phyloP scores from a whole-genome alignment of 1,140 invertebrate species.

The Cyclargus thomasi region DNA sequence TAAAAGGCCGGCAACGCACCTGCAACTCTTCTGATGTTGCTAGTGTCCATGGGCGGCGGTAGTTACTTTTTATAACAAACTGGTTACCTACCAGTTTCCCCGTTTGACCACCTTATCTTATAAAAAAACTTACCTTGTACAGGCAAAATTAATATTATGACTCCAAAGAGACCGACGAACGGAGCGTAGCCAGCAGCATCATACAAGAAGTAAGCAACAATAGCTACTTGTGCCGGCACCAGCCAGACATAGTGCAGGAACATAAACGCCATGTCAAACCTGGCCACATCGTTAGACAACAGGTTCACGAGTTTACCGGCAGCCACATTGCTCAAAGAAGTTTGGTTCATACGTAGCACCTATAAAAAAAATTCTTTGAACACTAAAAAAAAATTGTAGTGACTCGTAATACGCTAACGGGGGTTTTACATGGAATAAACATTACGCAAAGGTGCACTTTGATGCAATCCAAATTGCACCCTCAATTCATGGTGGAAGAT shows the following conservation, averaged over 20 bases:
- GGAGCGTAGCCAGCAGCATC: conserved; percentile 78
- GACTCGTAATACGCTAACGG: too few relatives aligned
- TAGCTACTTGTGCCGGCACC: conserved; percentile 80
- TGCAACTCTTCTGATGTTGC: too few relatives aligned
- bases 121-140: conserved; percentile 79
- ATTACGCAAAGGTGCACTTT: too few relatives aligned
- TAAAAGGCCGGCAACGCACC: too few relatives aligned
- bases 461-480: too few relatives aligned
- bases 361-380: conserved; percentile 32
- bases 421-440: too few relatives aligned
- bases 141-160: conserved; percentile 78
- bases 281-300: conserved; percentile 86
- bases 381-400: not conserved
- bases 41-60: too few relatives aligned
- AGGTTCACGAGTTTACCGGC: conserved; percentile 90
- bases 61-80: too few relatives aligned
- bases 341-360: conserved; percentile 79
- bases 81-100: too few relatives aligned
- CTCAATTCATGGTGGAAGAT: too few relatives aligned
- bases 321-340: conserved; percentile 81
- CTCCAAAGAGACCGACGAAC: conserved; percentile 81
- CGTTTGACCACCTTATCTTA: too few relatives aligned
- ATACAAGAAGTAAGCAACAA: conserved; percentile 82
- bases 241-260: conserved; percentile 81
- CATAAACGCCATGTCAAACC: conserved; percentile 79